Evolutionary conservation across 2,113 vertebrate genomes (phyloP).

Genomic region (Neotoma lepida): DNA sequence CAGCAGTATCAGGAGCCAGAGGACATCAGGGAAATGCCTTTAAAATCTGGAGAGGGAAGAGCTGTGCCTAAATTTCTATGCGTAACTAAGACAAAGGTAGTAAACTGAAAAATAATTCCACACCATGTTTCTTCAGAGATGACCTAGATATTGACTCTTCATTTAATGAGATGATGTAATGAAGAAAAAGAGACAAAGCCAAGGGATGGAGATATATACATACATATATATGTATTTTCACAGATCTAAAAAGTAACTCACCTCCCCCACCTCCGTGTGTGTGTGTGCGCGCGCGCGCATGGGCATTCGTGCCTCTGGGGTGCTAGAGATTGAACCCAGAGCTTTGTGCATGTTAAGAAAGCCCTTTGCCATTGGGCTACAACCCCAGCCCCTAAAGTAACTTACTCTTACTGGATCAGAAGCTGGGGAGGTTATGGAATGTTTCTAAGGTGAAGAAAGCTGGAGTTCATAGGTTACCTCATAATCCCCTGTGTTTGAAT

Average conservation of each 20-base stretch:
- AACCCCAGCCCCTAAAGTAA: background rate
- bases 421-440: background rate
- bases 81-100: background rate
- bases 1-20: background rate
- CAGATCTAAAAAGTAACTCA: background rate
- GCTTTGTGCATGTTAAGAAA: background rate
- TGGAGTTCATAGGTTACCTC: background rate
- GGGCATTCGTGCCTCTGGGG: background rate
- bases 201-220: background rate
- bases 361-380: background rate
- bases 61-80: background rate
- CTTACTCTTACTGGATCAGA: background rate
- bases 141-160: background rate
- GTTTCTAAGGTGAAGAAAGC: background rate
- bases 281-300: background rate
- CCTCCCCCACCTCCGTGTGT: background rate
- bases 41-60: background rate
- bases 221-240: background rate
- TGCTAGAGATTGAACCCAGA: background rate
- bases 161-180: background rate
- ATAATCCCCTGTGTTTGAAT: background rate
- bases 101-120: conserved; percentile 3
- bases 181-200: background rate
- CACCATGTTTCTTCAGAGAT: background rate
- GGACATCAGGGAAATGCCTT: conserved; percentile 1